Evolutionary conservation across 2,888 invertebrate genomes (phyloP).

Genomic region (Seladonia tumulorum): DNA sequence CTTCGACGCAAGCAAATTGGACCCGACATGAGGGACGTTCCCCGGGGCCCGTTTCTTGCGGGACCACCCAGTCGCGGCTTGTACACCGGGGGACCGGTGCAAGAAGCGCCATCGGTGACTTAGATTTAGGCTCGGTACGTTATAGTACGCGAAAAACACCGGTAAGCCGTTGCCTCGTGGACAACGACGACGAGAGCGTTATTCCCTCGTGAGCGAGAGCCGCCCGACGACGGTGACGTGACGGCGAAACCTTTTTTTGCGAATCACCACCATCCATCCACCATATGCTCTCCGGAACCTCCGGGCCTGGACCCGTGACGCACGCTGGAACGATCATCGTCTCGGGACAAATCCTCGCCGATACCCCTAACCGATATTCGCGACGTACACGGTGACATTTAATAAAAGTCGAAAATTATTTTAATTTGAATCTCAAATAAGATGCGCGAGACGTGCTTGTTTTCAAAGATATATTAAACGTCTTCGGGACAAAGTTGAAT

Average conservation of each 20-base stretch:
- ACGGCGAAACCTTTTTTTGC: conserved; percentile 62
- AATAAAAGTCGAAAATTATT: background rate
- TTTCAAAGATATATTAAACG: too few species aligned
- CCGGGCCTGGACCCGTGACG: background rate
- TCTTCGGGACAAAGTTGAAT: too few species aligned
- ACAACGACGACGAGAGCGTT: conserved; percentile 41
- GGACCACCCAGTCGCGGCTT: conserved; percentile 54
- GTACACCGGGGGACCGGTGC: conserved; percentile 29
- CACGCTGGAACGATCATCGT: conserved; percentile 21
- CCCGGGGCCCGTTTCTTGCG: conserved; percentile 26
- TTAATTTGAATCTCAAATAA: too few species aligned
- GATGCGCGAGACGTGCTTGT: too few species aligned
- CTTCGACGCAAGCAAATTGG: background rate
- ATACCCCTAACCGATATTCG: conserved; percentile 21
- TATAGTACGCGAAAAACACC: conserved; percentile 26
- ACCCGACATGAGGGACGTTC: conserved; percentile 18
- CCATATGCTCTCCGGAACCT: conserved; percentile 65
- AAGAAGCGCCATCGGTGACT: conserved; percentile 59
- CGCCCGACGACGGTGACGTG: conserved; percentile 49
- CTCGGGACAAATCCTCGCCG: conserved; percentile 28
- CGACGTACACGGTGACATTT: background rate
- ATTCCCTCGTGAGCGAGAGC: conserved; percentile 53
- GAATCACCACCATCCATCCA: conserved; percentile 65
- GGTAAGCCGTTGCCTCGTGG: conserved; percentile 21
- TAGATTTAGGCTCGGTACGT: conserved; percentile 60